Evolutionary conservation across 2,797 vertebrate species (phyloP), one percentile per base, ranked within the genome.

Genomic region (Lophius americanus): DNA sequence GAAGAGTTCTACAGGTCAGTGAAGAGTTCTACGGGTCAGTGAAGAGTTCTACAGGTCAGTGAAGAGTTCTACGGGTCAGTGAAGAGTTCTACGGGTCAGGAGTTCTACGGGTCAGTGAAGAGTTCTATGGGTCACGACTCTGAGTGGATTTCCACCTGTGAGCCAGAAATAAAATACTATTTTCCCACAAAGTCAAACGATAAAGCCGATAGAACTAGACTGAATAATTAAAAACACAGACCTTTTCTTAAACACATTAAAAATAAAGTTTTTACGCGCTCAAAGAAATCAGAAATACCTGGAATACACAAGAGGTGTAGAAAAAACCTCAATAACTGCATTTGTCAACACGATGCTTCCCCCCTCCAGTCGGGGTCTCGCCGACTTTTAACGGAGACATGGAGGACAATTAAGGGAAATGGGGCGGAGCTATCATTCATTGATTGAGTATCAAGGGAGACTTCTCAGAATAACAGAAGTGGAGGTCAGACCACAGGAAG

Each of bases 61-160:
- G 23, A 23, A 23, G 23, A 23, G 23, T 23, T 23, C 23, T 23
- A 23, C 23, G 23, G 23, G 23, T 23, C 23, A 23, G 23, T 23
- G 23, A 23, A 23, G 23, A 23, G 23, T 23, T 23, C 23, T 23
- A 23, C 23, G 23, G 23, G 23, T 23, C 23, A 23, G 23, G 23
- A 23, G 23, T 23, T 23, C 23, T 23, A 23, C 23, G 23, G 23
- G 23, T 23, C 23, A 23, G 23, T 23, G 47, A 49, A 49, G 4
- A 49, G 47, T 8, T 49, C 8, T 70, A 41, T 55, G n/a, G 53
- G 55, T 55, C 47, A 54, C 37, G 61, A 66, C 9, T 12, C 10
- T 52, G 57, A 83, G 64, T 73, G 67, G 60, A 67, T 60, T 68
- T 82, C 76, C 85, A 77, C 81, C 69, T 78, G 77, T 53, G 73